A percentile compares a stretch with the other conserved stretches of the same genome.
Evolutionary conservation across 2,888 invertebrate species (phyloP).

Genomic region (Tinea trinotella): DNA sequence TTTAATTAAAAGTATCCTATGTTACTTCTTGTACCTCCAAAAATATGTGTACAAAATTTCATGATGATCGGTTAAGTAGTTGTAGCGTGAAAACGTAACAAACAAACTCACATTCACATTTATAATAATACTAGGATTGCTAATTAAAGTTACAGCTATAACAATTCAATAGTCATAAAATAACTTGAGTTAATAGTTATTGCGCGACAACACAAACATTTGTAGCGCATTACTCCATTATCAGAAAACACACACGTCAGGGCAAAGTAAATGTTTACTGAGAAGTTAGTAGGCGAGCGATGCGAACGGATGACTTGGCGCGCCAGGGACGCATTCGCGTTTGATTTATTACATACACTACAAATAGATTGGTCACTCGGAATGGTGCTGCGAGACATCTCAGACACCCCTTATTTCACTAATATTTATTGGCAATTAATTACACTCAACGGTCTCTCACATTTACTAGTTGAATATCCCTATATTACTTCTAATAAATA

Average conservation of each 20-base stretch:
- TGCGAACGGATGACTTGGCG: slow-evolving; percentile 24
- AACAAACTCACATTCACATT: too few species aligned
- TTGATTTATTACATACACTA: slow-evolving; percentile 23
- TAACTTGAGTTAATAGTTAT: slow-evolving; percentile 33
- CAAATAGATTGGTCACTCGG: slow-evolving; percentile 15
- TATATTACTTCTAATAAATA: too few species aligned
- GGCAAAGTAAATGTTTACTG: slow-evolving; percentile 44
- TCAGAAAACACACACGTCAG: slow-evolving; percentile 46
- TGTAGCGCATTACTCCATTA: slow-evolving; percentile 50
- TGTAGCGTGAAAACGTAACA: too few species aligned
- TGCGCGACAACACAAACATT: slow-evolving; percentile 46
- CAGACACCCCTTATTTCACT: slow-evolving; percentile 1
- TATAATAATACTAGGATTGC: too few species aligned
- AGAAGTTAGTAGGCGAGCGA: slow-evolving; percentile 35
- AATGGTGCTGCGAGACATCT: not conserved
- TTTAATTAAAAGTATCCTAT: too few species aligned
- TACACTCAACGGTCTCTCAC: not conserved
- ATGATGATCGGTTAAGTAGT: too few species aligned
- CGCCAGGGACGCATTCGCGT: slow-evolving; percentile 20
- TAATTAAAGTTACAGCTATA: not conserved
- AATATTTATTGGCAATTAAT: slow-evolving; percentile 13
- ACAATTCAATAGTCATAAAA: slow-evolving; percentile 7
- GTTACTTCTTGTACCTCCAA: too few species aligned
- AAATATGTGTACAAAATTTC: too few species aligned
- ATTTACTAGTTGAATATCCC: not conserved